Percentiles rank a stretch among this genome's conserved stretches.
Conservation (phyloP, 2,797 vertebrate genomes). For the Sebastiscus tertius region DNA sequence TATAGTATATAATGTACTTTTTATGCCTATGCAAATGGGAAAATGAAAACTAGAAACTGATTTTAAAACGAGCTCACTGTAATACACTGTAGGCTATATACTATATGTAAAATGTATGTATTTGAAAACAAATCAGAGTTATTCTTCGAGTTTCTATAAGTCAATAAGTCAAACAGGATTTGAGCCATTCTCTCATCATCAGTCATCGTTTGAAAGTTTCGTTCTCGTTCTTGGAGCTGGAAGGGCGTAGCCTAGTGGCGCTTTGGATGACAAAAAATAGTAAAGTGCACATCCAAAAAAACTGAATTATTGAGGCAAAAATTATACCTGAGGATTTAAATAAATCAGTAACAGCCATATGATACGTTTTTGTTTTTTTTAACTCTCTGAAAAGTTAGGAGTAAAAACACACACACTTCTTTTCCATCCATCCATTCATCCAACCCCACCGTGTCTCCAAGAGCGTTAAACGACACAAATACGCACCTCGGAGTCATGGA, state of each 20-base stretch:
- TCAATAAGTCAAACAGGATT: background rate
- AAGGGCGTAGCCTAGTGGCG: slow-evolving; percentile 46
- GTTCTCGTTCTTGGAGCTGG: background rate
- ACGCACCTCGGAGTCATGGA: background rate
- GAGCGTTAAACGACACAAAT: slow-evolving; percentile 19
- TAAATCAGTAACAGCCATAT: background rate
- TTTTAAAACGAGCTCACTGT: background rate
- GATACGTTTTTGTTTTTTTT: background rate
- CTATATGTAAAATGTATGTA: background rate
- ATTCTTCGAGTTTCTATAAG: background rate
- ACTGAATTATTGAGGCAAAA: background rate
- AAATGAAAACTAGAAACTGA: background rate
- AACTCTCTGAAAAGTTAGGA: slow-evolving; percentile 28
- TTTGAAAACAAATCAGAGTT: background rate
- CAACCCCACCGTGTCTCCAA: background rate
- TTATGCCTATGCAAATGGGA: background rate
- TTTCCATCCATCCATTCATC: background rate
- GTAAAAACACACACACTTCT: background rate
- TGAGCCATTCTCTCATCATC: background rate
- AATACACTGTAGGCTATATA: background rate
- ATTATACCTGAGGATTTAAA: background rate
- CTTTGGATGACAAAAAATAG: background rate
- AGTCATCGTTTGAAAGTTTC: slow-evolving; percentile 16
- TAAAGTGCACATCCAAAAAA: background rate
- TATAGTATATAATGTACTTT: background rate